Evolutionary conservation across 2,113 vertebrate species (phyloP).

Genomic region (Centropus unirufus): DNA sequence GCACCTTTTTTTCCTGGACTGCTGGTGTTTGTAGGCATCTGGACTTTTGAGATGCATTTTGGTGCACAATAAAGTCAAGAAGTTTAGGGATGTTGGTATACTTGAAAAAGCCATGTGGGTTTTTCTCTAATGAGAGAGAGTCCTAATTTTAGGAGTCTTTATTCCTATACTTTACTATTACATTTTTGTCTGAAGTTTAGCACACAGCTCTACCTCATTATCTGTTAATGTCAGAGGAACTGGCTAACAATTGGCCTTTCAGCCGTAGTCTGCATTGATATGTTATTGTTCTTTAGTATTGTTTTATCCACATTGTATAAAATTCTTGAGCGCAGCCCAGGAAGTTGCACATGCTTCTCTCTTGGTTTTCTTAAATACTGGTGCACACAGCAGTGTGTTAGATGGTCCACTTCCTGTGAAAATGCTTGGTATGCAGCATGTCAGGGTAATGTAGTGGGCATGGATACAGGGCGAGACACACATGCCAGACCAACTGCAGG

Average conservation of each 20-base stretch:
- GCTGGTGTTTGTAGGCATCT: not conserved
- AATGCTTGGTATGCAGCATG: rapidly evolving
- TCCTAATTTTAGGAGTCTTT: not conserved
- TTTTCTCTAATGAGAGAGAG: not conserved
- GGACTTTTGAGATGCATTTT: not conserved
- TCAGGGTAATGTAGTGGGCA: rapidly evolving
- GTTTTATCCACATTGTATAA: not conserved
- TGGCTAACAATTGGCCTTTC: not conserved
- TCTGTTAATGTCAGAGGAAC: not conserved
- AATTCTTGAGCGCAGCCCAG: not conserved
- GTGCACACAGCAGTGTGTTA: rapidly evolving
- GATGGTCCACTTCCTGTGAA: not conserved
- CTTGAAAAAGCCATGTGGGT: not conserved
- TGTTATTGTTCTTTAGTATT: not conserved
- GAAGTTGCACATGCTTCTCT: not conserved
- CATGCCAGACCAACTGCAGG: too few relatives aligned
- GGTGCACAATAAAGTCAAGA: not conserved
- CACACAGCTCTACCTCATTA: not conserved
- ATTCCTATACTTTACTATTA: not conserved
- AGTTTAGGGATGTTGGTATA: not conserved
- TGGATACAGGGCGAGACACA: rapidly evolving
- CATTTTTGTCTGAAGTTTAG: not conserved
- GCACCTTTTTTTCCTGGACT: not conserved
- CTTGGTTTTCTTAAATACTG: not conserved
- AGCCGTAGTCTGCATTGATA: not conserved